A percentile compares a stretch with the other conserved stretches of the same genome.
Evolutionary conservation across 2,113 vertebrate species (phyloP).

Genomic region (Terrapene triunguis): DNA sequence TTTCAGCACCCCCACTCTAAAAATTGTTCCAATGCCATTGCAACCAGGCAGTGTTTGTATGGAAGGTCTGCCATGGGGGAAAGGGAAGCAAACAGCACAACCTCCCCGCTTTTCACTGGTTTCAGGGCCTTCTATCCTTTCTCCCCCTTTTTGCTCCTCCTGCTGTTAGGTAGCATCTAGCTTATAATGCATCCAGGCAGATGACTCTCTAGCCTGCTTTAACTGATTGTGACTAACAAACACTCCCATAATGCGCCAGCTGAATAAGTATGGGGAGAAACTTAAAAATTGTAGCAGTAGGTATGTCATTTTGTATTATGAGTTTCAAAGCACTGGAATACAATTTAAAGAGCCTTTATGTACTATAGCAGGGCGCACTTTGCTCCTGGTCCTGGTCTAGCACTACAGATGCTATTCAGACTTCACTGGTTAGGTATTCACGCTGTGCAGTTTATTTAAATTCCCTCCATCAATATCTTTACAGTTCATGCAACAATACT

Average conservation of each 20-base stretch:
- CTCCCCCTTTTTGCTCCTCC: neutral
- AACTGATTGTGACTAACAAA: neutral
- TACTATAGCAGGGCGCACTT: too few species aligned
- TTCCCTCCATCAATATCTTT: too few species aligned
- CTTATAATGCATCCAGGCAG: neutral
- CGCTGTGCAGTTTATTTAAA: too few species aligned
- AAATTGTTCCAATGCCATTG: neutral
- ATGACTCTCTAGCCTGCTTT: neutral
- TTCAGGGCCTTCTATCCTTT: neutral
- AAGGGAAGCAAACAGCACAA: rapidly evolving
- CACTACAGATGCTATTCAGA: too few species aligned
- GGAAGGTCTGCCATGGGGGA: neutral
- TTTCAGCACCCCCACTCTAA: too few species aligned
- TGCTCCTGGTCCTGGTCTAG: too few species aligned
- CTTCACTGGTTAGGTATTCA: too few species aligned
- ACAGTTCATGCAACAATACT: too few species aligned
- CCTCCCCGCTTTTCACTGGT: neutral
- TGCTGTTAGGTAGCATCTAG: neutral
- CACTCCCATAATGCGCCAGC: neutral
- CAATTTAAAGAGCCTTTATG: neutral
- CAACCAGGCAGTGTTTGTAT: neutral
- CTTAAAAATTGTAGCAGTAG: neutral
- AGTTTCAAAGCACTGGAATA: neutral
- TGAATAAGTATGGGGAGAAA: neutral
- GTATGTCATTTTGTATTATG: neutral